phyloP scores from a whole-genome alignment of 2,113 vertebrate genomes.

The Nerophis ophidion region DNA sequence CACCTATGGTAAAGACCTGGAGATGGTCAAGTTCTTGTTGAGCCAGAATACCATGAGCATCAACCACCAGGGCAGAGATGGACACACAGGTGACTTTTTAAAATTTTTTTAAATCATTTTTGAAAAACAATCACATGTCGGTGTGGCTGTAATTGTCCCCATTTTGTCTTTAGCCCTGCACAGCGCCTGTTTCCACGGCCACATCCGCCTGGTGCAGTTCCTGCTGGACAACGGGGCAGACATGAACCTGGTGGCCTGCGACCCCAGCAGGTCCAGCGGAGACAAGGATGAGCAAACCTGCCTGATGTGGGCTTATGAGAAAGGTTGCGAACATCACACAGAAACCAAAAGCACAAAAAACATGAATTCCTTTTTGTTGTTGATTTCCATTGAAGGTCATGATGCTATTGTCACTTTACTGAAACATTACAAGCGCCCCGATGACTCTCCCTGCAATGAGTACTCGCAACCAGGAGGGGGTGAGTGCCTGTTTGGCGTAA shows the following conservation, averaged over 20 bases:
- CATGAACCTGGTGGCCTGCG: slow-evolving; percentile 92
- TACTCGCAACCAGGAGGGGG: slow-evolving; percentile 96
- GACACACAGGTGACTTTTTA: slow-evolving; percentile 80
- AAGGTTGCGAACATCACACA: slow-evolving; percentile 67
- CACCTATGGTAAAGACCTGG: slow-evolving; percentile 87
- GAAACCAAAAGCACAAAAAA: too few species aligned
- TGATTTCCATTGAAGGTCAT: slow-evolving; percentile 71
- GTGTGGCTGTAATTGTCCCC: neutral
- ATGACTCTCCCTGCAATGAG: slow-evolving; percentile 89
- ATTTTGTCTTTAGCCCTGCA: slow-evolving; percentile 74
- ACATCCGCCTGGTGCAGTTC: slow-evolving; percentile 90
- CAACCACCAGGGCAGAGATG: slow-evolving; percentile 91
- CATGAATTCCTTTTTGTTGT: neutral
- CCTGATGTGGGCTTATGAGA: slow-evolving; percentile 98
- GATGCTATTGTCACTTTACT: slow-evolving; percentile 90
- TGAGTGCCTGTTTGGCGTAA: slow-evolving; percentile 44
- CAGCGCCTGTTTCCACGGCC: slow-evolving; percentile 90
- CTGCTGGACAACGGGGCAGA: slow-evolving; percentile 89
- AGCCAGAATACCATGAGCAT: slow-evolving; percentile 83
- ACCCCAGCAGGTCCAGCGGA: slow-evolving; percentile 92
- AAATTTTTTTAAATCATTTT: neutral
- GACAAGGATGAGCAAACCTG: slow-evolving; percentile 97
- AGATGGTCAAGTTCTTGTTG: slow-evolving; percentile 88
- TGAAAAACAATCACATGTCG: neutral
- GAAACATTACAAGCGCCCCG: slow-evolving; percentile 91